Evolutionary conservation across 2,797 vertebrate species (phyloP), one percentile per base, ranked within the genome.

Genomic region (Taenioides sp.): DNA sequence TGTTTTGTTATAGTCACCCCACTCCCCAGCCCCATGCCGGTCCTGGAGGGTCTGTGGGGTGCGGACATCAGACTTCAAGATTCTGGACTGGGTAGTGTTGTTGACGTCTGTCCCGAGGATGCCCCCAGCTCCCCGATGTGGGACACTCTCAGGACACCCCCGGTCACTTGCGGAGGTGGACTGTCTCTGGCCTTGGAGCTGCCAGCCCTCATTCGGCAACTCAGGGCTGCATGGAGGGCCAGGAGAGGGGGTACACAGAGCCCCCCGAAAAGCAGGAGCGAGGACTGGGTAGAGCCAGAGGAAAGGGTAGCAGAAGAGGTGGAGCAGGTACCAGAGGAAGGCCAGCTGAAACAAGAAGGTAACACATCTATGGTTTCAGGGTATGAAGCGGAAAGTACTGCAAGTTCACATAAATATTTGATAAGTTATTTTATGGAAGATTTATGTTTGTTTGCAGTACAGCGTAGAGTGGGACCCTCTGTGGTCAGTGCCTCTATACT

Each of bases 141-240:
- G 91, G 84, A 78, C 60, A 63, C 85, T 17, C 82, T 89, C 61
- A 83, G 86, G 84, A 84, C 82, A 28, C 86, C 90, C 20, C 80
- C 87, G 0, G 80, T 90, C 16, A 86, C 86, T 54, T 91, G 90
- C 0, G 82, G 88, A 6, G 84, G 88, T 5, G 84, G 88, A 4
- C 70, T 90, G 64, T 90, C 87, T 1, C 78, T 92, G 74, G 83
- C 89, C 5, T 82, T 90, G 77, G 89, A 91, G 76, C 84, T 92
- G 11, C 90, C 89, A 0, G 81, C 88, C 65, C 89, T 91, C 49
- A 79, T 91, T 72, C 81, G 91, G 49, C 91, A 92, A 79, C 88
- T 91, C 62, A 75, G 90, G 80, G 83, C 81, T 0, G 89, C 86
- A 17, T 92, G 91, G 90, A 88, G 83, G 67, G 86, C 86, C 0